Evolutionary conservation across 1,140 invertebrate genomes (phyloP), one percentile per base, ranked within the genome.

Genomic region (Aplysia californica): DNA sequence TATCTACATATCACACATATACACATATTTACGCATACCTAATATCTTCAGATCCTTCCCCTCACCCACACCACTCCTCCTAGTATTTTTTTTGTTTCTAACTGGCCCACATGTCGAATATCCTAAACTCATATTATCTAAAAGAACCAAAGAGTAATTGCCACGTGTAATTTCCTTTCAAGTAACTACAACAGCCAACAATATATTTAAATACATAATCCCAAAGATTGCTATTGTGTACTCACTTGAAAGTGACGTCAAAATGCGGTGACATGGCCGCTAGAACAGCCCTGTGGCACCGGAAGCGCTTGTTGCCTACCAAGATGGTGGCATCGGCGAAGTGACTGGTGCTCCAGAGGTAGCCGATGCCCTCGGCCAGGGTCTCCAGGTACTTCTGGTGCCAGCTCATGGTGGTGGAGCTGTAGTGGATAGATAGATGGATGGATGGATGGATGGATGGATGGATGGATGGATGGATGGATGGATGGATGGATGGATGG

Each of bases 251-350:
- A 72, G 80, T 83, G 56, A 80, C 82, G 73, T 83, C 80, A 50
- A 83, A 83, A 36, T 83, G 80, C n/a, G 79, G 73, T 41, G 82
- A 83, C 58, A 82, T 79, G n/a, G 82, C 66, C 21, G 82, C 76
- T 56, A 83, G 75, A 23, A 83, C 77, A 41, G 80, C 70, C 58
- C 78, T 65, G 64, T 83, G 82, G 64, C 80, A 82, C 44, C 77
- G 80, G 79, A 82, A 83, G 31, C 79, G 79, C 38, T 80, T 81
- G 44, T 79, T 77, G 36, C 79, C 76, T 1, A 83, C 82, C 36
- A 80, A 56, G 29, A 83, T 78, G 50, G 79, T 79, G 4, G 78
- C 71, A 59, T 83, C 82, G 2, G 78, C 78, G 65, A 79, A 79
- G 77, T 79, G 77, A n/a, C 77, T 72, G 21, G 71, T 79, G 35